Evolutionary conservation across 1,140 invertebrate species (phyloP).

Genomic region (Ceratina japonica): DNA sequence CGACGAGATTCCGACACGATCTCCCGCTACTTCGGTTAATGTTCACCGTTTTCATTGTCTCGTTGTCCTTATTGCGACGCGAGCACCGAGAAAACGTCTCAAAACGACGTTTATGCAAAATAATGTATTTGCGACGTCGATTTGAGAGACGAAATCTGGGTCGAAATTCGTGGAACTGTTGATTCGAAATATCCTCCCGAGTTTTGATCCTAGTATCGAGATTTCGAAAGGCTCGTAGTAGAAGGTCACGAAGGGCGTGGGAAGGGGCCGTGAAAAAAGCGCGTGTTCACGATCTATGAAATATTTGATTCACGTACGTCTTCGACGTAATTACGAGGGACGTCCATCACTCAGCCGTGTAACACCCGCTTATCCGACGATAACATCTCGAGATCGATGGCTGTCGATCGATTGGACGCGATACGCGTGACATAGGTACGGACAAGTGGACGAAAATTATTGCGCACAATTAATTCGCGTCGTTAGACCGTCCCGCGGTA

Average conservation of each 20-base stretch:
- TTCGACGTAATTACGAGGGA: slow-evolving; percentile 52
- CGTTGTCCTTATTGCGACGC: background rate
- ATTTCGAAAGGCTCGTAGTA: slow-evolving; percentile 39
- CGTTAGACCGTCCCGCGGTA: too few relatives aligned
- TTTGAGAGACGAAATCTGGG: background rate
- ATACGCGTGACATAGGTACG: background rate
- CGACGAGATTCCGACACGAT: background rate
- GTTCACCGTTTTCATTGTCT: background rate
- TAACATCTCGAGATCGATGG: slow-evolving; percentile 44
- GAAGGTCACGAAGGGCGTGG: slow-evolving; percentile 37
- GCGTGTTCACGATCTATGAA: slow-evolving; percentile 6
- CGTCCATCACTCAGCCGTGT: slow-evolving; percentile 55
- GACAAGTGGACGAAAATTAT: slow-evolving; percentile 14
- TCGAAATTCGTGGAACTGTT: too few relatives aligned
- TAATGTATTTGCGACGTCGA: background rate
- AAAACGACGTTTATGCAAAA: background rate
- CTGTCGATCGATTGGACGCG: slow-evolving; percentile 24
- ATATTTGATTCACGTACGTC: slow-evolving; percentile 51
- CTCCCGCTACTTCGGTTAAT: background rate
- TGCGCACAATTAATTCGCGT: background rate
- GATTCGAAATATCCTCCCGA: too few relatives aligned
- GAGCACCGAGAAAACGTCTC: background rate
- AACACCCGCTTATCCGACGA: slow-evolving; percentile 36
- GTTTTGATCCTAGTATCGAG: background rate
- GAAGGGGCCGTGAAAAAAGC: slow-evolving; percentile 40